These are phyloP conservation scores for Phengaris arion DNA, from an alignment of 2,888 invertebrate species.

Conservation along the genomic window DNA sequence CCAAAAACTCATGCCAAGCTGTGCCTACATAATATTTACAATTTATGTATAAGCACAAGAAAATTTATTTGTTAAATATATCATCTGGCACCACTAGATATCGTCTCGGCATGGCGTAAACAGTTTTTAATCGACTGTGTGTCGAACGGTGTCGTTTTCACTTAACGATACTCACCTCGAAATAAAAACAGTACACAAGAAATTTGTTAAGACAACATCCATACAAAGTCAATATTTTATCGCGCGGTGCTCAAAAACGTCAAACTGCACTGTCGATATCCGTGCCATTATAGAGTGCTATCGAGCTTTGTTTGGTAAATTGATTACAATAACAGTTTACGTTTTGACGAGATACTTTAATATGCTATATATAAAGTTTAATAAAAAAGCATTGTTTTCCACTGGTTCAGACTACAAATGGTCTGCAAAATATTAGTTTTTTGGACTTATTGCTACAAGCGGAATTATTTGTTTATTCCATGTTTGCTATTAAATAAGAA, in stretches of 20 bases:
- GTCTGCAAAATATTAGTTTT: no score
- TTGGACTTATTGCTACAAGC: no score
- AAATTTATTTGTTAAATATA: conserved; percentile 11
- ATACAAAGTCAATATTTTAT: conserved; percentile 46
- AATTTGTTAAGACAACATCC: conserved; percentile 49
- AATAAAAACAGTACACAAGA: conserved; percentile 45
- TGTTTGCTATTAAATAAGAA: no score
- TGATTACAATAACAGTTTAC: background rate
- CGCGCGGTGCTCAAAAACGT: conserved; percentile 36
- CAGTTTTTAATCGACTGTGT: conserved; percentile 68
- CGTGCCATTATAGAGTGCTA: background rate
- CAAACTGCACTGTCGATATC: conserved; percentile 29
- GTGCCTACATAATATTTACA: background rate
- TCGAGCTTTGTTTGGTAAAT: background rate
- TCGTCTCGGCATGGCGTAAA: conserved; percentile 51
- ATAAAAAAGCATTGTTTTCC: no score
- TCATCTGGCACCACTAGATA: conserved; percentile 28
- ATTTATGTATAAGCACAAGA: background rate
- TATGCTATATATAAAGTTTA: no score
- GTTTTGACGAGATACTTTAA: no score
- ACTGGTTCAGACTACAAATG: no score
- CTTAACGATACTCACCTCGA: conserved; percentile 51
- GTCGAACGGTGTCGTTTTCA: conserved; percentile 66
- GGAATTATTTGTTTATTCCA: no score
- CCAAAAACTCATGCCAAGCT: background rate